Evolutionary conservation across 1,140 invertebrate species (phyloP), one percentile per base, ranked within the genome.

Genomic region (Halyomorpha halys): DNA sequence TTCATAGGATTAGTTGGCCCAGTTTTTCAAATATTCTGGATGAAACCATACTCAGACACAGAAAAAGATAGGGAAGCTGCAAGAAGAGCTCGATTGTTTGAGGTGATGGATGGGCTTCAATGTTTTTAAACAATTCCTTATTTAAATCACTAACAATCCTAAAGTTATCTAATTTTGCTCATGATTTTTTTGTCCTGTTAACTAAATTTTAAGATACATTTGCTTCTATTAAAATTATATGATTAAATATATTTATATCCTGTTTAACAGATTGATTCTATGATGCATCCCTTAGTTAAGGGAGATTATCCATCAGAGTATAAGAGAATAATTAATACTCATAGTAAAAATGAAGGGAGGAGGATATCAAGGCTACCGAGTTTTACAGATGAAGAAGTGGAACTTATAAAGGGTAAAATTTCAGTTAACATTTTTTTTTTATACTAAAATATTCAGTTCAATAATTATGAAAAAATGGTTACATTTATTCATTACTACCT

Each of bases 271-370:
- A 68, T 71, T 30, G 77, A 77, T 11, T 75, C 77, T 71, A 76
- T 77, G 59, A 71, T 77, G 0, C 73, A 81, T 68, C 77, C 81
- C 3, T 73, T 83, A 11, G 78, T 74, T 66, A 73, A 71, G n/a
- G 82, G 81, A 0, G 78, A 81, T 44, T 83, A 81, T 73, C 81
- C 82, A 0, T 65, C 74, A 64, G 44, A 75, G 0, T 75, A 83
- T 73, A 78, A 76, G 67, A 68, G 72, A 18, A 44, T 65, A 3
- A 73, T 83, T n/a, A 70, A 61, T 13, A 64, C 74, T 21, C 76
- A 77, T 19, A 81, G 79, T 67, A 59, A 65, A 51, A 61, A 66
- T 1, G 72, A 81, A 72, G 76, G 76, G 11, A 75, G 73, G 44
- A 23, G 65, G 2, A 45, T 64, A 23, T 81, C 81, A 0, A 72